These are phyloP conservation scores for Patiria pectinifera DNA, from an alignment of 53 echinoderm and acorn worm genomes.

Conservation along the genomic window DNA sequence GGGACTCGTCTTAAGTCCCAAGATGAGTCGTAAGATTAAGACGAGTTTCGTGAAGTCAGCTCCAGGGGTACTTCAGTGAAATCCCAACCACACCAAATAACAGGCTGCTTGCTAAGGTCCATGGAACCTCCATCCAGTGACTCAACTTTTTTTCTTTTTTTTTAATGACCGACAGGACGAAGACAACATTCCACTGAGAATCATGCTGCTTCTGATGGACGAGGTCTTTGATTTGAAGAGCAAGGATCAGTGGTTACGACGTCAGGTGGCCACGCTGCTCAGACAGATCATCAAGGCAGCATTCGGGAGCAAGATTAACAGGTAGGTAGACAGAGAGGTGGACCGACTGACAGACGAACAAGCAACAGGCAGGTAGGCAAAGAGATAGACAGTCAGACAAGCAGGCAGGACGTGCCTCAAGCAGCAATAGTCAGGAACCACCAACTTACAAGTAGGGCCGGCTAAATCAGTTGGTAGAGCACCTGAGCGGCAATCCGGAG, in stretches of 20 bases:
- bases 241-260: conserved; percentile 96
- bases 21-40: too few species aligned
- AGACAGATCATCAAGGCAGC: conserved; percentile 95
- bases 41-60: not conserved
- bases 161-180: conserved; percentile 77
- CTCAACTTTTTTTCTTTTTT: not conserved
- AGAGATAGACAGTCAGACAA: not conserved
- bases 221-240: conserved; percentile 96
- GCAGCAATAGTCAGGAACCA: not conserved
- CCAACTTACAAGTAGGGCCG: too few species aligned
- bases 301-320: conserved; percentile 94
- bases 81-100: too few species aligned
- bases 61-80: not conserved
- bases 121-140: not conserved
- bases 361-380: too few species aligned
- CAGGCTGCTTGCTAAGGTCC: not conserved
- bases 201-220: conserved; percentile 96
- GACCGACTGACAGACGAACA: not conserved
- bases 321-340: conserved; percentile 30
- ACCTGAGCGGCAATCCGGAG: not conserved
- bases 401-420: not conserved
- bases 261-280: conserved; percentile 84
- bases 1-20: too few species aligned
- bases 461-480: not conserved
- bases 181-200: conserved; percentile 96